Percentiles rank a stretch among this genome's conserved stretches.
Evolutionary conservation across 2,888 invertebrate species (phyloP).

Genomic region (Plagiodera versicolora): DNA sequence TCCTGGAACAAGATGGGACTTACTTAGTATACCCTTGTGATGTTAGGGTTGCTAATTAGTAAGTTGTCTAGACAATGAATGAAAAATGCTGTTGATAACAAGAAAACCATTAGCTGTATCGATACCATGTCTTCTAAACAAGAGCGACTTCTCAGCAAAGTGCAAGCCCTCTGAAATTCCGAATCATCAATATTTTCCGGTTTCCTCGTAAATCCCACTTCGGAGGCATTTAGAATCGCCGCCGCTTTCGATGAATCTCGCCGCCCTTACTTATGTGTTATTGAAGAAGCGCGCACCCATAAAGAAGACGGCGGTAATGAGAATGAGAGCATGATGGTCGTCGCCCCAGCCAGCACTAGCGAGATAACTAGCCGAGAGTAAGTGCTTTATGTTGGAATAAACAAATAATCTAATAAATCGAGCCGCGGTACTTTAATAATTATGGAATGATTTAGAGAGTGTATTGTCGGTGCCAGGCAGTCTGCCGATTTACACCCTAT

Average conservation of each 20-base stretch:
- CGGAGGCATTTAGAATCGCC: conserved; percentile 5
- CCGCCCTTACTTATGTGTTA: conserved; percentile 26
- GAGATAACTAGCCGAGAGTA: conserved; percentile 34
- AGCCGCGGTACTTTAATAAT: conserved; percentile 44
- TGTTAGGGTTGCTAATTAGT: too few relatives aligned
- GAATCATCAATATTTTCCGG: conserved; percentile 10
- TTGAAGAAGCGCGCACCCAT: conserved; percentile 25
- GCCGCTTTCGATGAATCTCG: conserved; percentile 5
- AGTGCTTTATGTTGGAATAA: conserved; percentile 40
- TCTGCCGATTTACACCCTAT: conserved; percentile 44
- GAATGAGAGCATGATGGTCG: too few relatives aligned
- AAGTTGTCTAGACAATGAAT: too few relatives aligned
- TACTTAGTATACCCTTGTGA: too few relatives aligned
- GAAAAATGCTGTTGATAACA: neutral
- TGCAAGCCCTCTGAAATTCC: neutral
- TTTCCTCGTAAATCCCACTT: conserved; percentile 13
- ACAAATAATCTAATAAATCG: conserved; percentile 50
- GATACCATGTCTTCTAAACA: neutral
- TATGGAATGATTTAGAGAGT: conserved; percentile 51
- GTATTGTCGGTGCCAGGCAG: conserved; percentile 53
- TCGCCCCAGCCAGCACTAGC: conserved; percentile 31
- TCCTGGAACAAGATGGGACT: too few relatives aligned
- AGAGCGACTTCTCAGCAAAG: too few relatives aligned
- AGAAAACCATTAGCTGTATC: neutral
- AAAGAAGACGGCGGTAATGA: conserved; percentile 36